These are phyloP conservation scores for Pogoniulus pusillus DNA, from an alignment of 2,797 vertebrate species.

Conservation along the genomic window DNA sequence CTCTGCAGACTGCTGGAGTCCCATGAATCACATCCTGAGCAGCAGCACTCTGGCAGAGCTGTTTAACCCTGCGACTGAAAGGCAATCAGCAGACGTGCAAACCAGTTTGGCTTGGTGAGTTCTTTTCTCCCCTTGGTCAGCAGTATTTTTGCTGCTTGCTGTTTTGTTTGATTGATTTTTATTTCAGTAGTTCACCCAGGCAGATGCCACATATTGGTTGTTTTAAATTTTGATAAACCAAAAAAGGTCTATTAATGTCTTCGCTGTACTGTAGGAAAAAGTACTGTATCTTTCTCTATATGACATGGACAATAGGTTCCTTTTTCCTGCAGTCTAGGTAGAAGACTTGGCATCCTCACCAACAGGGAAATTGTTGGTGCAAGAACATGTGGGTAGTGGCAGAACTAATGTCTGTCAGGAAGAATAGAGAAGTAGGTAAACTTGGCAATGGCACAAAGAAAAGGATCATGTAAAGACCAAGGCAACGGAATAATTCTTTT, in stretches of 20 bases:
- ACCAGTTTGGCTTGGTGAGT: background rate
- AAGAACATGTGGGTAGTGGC: background rate
- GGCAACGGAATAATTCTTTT: background rate
- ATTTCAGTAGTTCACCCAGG: background rate
- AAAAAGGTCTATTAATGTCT: background rate
- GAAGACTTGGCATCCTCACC: background rate
- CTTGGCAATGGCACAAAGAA: background rate
- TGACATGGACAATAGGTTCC: background rate
- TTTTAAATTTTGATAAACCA: background rate
- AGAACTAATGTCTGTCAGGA: background rate
- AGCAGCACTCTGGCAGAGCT: background rate
- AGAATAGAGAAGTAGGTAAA: background rate
- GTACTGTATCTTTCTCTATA: background rate
- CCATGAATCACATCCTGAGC: background rate
- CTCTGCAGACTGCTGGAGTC: background rate
- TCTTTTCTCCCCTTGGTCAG: background rate
- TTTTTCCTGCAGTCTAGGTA: background rate
- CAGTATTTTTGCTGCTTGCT: background rate
- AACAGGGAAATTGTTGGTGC: background rate
- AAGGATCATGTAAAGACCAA: background rate
- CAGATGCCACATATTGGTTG: background rate
- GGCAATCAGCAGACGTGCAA: background rate
- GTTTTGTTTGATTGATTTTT: background rate
- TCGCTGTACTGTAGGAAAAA: background rate
- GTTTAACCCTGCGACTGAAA: background rate